phyloP scores from a whole-genome alignment of 2,113 vertebrate species.

The Cebus imitator region DNA sequence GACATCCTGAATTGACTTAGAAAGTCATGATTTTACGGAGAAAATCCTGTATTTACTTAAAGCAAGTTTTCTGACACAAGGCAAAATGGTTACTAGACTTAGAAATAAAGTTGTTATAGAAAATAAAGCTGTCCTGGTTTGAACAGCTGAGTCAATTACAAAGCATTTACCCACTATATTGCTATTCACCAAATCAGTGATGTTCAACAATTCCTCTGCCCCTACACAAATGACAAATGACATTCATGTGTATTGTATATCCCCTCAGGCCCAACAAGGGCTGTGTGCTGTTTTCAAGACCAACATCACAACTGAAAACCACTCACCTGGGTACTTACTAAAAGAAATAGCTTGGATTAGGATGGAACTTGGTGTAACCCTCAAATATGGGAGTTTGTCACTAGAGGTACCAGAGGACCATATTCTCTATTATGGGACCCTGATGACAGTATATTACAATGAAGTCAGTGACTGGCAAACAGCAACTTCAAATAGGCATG shows the following conservation, averaged over 20 bases:
- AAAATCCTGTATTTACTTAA: not conserved
- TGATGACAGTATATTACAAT: slow-evolving; percentile 15
- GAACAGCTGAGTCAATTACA: not conserved
- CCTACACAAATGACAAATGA: not conserved
- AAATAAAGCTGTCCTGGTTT: not conserved
- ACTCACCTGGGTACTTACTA: not conserved
- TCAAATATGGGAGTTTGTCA: not conserved
- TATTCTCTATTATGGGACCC: not conserved
- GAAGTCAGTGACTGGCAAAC: slow-evolving; percentile 43
- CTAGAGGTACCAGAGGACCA: not conserved
- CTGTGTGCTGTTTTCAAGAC: not conserved
- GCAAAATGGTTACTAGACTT: not conserved
- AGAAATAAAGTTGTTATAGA: slow-evolving; percentile 27
- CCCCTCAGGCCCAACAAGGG: not conserved
- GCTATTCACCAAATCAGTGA: not conserved
- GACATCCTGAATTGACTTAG: not conserved
- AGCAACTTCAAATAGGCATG: slow-evolving; percentile 47
- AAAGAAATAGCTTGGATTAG: slow-evolving; percentile 25
- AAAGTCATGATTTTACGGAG: not conserved
- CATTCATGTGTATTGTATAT: not conserved
- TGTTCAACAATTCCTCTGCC: not conserved
- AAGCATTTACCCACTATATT: not conserved
- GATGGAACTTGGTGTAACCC: not conserved
- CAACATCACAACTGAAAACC: not conserved
- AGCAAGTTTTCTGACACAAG: not conserved